Percentiles rank a stretch among this genome's conserved stretches.
phyloP scores from a whole-genome alignment of 2,113 vertebrate species.

The Trachemys scripta region DNA sequence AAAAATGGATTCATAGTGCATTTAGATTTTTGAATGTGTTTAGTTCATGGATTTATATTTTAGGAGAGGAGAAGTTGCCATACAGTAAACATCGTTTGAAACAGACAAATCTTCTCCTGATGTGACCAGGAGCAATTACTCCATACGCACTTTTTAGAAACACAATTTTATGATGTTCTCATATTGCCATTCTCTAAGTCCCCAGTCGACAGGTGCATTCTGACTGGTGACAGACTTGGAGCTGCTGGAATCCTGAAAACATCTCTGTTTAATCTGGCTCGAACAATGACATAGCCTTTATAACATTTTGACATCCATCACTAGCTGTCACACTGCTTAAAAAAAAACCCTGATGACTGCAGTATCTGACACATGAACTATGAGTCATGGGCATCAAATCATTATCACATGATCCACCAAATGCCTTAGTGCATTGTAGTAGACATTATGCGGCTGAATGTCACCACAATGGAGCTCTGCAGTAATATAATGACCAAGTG shows the following conservation, averaged over 20 bases:
- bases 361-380: conserved; percentile 47
- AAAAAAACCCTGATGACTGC: background rate
- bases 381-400: conserved; percentile 51
- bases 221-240: conserved; percentile 31
- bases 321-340: conserved; percentile 46
- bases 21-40: background rate
- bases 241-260: conserved; percentile 43
- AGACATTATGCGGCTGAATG: conserved; percentile 20
- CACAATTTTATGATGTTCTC: background rate
- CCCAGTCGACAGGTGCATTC: background rate
- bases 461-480: background rate
- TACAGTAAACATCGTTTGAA: background rate
- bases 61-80: background rate
- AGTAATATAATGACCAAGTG: background rate
- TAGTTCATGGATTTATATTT: background rate
- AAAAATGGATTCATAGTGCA: conserved; percentile 1
- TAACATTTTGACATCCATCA: conserved; percentile 60
- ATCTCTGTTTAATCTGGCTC: conserved; percentile 39
- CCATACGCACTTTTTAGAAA: conserved; percentile 10
- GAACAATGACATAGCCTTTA: conserved; percentile 51
- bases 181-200: conserved; percentile 11
- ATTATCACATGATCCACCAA: conserved; percentile 8
- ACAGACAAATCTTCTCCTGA: background rate
- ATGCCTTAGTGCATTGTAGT: background rate
- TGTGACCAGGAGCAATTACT: rapidly evolving